Percentiles rank a stretch among this genome's conserved stretches.
These are phyloP conservation scores for Tetrax tetrax DNA, from an alignment of 2,113 vertebrate genomes.

Conservation along the genomic window DNA sequence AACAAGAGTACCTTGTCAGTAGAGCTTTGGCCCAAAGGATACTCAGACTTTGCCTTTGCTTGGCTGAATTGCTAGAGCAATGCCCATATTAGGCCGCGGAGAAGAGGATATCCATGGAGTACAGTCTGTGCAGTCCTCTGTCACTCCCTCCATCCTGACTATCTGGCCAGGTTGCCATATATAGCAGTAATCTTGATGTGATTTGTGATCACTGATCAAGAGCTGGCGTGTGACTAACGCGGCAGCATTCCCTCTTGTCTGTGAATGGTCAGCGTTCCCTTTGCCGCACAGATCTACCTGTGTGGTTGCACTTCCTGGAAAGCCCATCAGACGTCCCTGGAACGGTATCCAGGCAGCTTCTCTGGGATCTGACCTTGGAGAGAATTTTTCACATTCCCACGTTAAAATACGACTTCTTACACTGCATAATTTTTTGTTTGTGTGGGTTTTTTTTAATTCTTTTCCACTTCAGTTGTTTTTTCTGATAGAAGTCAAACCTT, in stretches of 20 bases:
- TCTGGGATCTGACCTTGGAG: neutral
- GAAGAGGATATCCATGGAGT: neutral
- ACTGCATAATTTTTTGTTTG: neutral
- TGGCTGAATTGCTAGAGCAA: neutral
- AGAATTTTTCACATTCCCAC: neutral
- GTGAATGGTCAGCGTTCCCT: neutral
- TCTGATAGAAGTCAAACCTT: neutral
- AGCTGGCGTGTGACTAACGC: neutral
- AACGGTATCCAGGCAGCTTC: neutral
- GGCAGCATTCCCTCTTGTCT: neutral
- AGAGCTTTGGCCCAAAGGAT: neutral
- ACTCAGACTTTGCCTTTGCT: neutral
- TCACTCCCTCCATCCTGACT: neutral
- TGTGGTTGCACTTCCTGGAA: neutral
- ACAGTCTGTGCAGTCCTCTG: conserved; percentile 7
- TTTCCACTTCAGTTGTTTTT: neutral
- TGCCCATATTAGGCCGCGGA: conserved; percentile 54
- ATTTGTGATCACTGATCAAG: conserved; percentile 35
- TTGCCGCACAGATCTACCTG: neutral
- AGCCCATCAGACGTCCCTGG: neutral
- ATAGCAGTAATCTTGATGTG: conserved; percentile 42
- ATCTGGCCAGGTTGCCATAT: conserved; percentile 55
- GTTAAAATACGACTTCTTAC: neutral
- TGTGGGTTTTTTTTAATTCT: neutral
- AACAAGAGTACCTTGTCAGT: neutral